These are phyloP conservation scores for Thripadectes ignobilis DNA, from an alignment of 2,797 vertebrate species.

Conservation along the genomic window DNA sequence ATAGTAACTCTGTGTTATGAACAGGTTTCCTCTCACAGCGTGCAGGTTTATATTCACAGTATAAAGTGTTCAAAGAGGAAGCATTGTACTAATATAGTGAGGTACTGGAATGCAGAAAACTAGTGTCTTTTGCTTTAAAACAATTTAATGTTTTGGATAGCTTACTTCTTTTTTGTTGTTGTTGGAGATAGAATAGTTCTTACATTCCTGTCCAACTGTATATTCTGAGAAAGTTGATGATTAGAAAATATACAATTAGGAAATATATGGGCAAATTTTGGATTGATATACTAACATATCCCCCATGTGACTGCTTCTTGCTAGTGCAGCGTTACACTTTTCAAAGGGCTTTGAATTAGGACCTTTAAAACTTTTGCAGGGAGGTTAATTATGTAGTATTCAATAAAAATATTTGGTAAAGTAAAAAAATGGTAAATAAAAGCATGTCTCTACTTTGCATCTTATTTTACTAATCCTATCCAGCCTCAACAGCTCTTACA, in stretches of 20 bases:
- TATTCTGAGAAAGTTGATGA: neutral
- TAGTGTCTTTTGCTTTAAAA: neutral
- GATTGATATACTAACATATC: conserved; percentile 38
- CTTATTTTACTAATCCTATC: conserved; percentile 66
- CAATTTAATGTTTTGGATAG: neutral
- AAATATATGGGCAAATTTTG: neutral
- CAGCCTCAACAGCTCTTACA: conserved; percentile 63
- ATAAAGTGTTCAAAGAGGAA: neutral
- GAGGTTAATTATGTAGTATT: neutral
- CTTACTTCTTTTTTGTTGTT: neutral
- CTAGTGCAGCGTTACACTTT: conserved; percentile 20
- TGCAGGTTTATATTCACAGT: neutral
- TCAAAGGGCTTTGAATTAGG: conserved; percentile 1
- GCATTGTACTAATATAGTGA: neutral
- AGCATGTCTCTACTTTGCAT: conserved; percentile 44
- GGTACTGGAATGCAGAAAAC: neutral
- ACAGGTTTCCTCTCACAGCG: neutral
- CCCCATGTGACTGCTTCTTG: conserved; percentile 61
- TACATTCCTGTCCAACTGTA: neutral
- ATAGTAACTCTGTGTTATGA: neutral
- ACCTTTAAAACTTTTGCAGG: neutral
- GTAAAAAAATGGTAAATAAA: conserved; percentile 46
- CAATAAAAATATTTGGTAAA: conserved; percentile 60
- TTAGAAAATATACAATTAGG: neutral
- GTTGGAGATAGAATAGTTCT: neutral